phyloP scores from a whole-genome alignment of 2,797 vertebrate genomes.

The Spea hammondii region DNA sequence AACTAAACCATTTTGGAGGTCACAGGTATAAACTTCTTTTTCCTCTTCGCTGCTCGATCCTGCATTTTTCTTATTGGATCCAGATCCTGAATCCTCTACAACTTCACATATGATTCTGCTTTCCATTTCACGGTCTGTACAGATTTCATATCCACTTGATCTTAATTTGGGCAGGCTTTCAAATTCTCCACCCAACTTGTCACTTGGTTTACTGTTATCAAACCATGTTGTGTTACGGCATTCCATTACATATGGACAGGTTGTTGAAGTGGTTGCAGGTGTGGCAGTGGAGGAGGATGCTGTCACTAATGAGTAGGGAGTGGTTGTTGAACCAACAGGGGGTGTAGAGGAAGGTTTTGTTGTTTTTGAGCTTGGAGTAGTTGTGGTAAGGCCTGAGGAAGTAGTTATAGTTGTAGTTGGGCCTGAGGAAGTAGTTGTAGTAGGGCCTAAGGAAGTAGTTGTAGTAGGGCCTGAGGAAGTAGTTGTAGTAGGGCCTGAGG shows the following conservation, averaged over 20 bases:
- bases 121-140: neutral
- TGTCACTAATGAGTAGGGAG: neutral
- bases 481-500: neutral
- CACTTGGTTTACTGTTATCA: neutral
- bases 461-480: constrained; percentile 4
- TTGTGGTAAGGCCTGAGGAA: neutral
- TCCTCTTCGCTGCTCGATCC: neutral
- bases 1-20: constrained; percentile 50
- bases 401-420: neutral
- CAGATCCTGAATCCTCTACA: neutral
- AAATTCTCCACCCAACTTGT: neutral
- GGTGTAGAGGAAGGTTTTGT: neutral
- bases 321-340: neutral
- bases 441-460: neutral
- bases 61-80: too few species aligned
- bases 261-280: constrained; percentile 17
- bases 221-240: constrained; percentile 2
- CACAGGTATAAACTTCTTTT: neutral
- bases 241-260: neutral
- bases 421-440: neutral
- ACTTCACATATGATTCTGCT: neutral
- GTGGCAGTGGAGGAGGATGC: neutral
- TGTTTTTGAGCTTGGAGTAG: neutral
- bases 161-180: neutral
- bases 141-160: neutral